These are phyloP conservation scores for Masticophis lateralis DNA, from an alignment of 2,797 vertebrate genomes.

Conservation along the genomic window DNA sequence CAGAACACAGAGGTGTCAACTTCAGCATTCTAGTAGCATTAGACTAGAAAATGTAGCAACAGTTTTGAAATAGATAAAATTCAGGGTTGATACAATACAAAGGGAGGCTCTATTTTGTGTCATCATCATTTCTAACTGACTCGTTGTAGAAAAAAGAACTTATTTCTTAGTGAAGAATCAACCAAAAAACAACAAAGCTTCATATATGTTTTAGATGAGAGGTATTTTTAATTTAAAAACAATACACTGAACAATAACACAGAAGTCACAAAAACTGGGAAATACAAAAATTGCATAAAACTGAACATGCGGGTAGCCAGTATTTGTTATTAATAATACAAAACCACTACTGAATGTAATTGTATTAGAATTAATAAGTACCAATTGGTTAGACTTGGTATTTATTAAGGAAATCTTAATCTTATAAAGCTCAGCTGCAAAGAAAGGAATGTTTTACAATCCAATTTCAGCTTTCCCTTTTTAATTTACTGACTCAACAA, in stretches of 20 bases:
- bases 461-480: neutral
- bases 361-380: too few species aligned
- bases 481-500: neutral
- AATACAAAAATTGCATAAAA: slow-evolving; percentile 9
- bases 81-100: neutral
- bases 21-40: neutral
- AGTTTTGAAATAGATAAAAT: neutral
- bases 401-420: neutral
- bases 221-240: neutral
- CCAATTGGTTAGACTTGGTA: too few species aligned
- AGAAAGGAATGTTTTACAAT: neutral
- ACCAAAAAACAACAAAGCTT: neutral
- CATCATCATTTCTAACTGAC: too few species aligned
- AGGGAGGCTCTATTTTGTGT: neutral
- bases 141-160: neutral
- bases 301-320: neutral
- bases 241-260: neutral
- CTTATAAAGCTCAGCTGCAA: neutral
- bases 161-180: neutral
- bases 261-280: neutral
- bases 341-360: neutral
- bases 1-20: neutral
- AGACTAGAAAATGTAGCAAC: neutral
- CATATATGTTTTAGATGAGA: neutral
- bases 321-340: neutral